Percentiles rank a stretch among this genome's conserved stretches.
Evolutionary conservation across 2,888 invertebrate species (phyloP).

Genomic region (Endomychus coccineus): DNA sequence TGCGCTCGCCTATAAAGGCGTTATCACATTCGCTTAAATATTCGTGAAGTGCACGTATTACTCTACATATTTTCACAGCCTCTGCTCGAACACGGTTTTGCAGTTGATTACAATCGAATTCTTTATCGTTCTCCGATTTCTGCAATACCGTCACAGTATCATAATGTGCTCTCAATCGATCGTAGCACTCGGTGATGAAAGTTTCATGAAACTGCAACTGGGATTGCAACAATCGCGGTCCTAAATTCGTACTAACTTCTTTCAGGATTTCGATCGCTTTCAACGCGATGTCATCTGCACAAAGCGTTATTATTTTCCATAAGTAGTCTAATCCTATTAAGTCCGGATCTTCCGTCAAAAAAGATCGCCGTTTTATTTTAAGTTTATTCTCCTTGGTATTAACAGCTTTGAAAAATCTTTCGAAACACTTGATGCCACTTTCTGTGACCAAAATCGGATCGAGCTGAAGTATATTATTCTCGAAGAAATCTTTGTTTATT

Average conservation of each 20-base stretch:
- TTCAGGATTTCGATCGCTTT: conserved; percentile 86
- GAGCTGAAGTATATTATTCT: conserved; percentile 85
- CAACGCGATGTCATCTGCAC: conserved; percentile 86
- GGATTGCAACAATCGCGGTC: conserved; percentile 72
- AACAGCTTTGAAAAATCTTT: conserved; percentile 88
- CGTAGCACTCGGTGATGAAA: conserved; percentile 87
- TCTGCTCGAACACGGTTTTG: conserved; percentile 54
- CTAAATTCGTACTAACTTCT: conserved; percentile 90
- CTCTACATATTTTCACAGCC: conserved; percentile 82
- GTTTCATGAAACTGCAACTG: conserved; percentile 82
- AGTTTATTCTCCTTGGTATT: conserved; percentile 92
- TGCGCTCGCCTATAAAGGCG: conserved; percentile 78
- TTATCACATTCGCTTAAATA: conserved; percentile 93
- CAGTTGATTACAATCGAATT: conserved; percentile 43
- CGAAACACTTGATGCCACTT: conserved; percentile 87
- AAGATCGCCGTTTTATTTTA: conserved; percentile 75
- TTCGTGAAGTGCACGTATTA: conserved; percentile 89
- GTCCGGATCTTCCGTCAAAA: conserved; percentile 88
- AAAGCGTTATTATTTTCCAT: conserved; percentile 78
- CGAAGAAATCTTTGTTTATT: conserved; percentile 92
- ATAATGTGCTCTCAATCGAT: conserved; percentile 77
- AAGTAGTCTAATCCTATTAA: conserved; percentile 94
- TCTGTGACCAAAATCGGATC: conserved; percentile 88
- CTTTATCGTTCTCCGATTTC: conserved; percentile 47
- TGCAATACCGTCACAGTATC: conserved; percentile 67